These are phyloP conservation scores for Crocuta crocuta DNA, from an alignment of 2,113 vertebrate genomes.

Conservation along the genomic window DNA sequence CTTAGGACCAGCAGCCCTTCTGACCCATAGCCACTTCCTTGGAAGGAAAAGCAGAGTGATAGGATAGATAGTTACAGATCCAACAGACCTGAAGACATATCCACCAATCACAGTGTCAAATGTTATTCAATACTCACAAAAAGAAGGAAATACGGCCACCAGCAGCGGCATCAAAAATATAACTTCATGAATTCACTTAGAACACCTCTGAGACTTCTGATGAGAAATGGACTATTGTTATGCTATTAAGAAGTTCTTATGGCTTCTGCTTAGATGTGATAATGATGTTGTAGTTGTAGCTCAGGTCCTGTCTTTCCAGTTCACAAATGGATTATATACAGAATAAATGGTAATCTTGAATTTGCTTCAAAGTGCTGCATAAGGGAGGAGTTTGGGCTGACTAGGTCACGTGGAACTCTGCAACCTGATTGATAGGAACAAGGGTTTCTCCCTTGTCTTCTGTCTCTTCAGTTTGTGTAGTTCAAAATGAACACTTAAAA, in stretches of 20 bases:
- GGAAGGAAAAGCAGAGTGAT: not conserved
- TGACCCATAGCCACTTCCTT: too few species aligned
- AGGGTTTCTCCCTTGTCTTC: not conserved
- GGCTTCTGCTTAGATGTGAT: not conserved
- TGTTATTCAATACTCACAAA: not conserved
- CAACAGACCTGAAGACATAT: not conserved
- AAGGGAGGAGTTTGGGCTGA: not conserved
- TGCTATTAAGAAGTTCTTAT: too few species aligned
- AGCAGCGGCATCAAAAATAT: not conserved
- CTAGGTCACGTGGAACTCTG: not conserved
- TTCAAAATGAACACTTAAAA: not conserved
- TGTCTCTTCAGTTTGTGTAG: not conserved
- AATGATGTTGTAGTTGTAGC: not conserved
- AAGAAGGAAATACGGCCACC: not conserved
- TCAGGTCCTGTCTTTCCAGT: not conserved
- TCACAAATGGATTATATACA: not conserved
- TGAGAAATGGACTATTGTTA: too few species aligned
- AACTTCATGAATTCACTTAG: too few species aligned
- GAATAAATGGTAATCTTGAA: not conserved
- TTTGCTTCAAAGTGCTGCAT: not conserved
- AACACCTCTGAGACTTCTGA: too few species aligned
- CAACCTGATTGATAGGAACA: not conserved
- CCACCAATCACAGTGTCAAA: not conserved
- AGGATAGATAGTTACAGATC: not conserved
- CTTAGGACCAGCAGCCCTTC: too few species aligned